These are phyloP conservation scores for Teleiodes luculella DNA, from an alignment of 2,888 invertebrate species.

Conservation along the genomic window DNA sequence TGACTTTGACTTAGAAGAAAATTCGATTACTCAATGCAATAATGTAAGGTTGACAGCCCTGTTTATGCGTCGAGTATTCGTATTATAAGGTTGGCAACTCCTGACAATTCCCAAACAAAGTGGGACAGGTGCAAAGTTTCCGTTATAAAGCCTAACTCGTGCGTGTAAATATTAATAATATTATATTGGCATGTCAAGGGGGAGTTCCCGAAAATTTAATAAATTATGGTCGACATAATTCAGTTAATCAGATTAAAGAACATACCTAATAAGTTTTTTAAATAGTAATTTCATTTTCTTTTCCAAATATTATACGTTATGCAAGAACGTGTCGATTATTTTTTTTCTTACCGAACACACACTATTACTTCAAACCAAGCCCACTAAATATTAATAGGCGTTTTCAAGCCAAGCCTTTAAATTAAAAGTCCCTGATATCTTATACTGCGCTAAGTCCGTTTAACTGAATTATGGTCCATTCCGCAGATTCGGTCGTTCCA, in stretches of 20 bases:
- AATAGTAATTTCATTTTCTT: no score
- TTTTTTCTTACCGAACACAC: no score
- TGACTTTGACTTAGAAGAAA: no score
- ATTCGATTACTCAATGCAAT: background rate
- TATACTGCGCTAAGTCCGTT: conserved; percentile 20
- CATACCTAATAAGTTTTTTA: no score
- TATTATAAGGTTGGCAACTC: conserved; percentile 28
- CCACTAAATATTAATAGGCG: conserved; percentile 2
- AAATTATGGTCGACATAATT: no score
- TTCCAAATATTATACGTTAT: no score
- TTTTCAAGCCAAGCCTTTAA: conserved; percentile 23
- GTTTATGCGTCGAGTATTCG: conserved; percentile 24
- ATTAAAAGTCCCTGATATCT: conserved; percentile 37
- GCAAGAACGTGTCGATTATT: no score
- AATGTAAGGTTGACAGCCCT: background rate
- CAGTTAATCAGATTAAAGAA: no score
- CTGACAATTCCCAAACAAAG: conserved; percentile 39
- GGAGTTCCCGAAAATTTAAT: background rate
- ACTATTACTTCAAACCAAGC: background rate
- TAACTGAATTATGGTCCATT: conserved; percentile 47
- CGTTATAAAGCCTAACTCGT: conserved; percentile 30
- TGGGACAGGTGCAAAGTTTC: conserved; percentile 42
- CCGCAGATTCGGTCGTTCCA: conserved; percentile 17
- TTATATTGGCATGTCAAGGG: conserved; percentile 14
- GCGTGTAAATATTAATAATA: conserved; percentile 37